Evolutionary conservation across 2,888 invertebrate genomes (phyloP).

Genomic region (Ornithoptera alexandrae): DNA sequence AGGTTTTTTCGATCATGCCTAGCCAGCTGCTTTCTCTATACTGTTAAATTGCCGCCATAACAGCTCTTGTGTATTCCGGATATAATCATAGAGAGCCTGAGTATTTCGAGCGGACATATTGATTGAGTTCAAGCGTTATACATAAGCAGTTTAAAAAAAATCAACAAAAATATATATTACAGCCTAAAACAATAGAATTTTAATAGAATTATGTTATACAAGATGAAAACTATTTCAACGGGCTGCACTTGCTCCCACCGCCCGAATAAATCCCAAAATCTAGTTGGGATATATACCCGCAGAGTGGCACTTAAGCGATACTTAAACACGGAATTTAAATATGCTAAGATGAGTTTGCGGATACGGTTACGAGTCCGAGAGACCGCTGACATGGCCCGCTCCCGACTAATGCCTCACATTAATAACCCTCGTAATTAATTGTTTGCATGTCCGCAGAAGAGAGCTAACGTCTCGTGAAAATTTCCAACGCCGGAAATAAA

Average conservation of each 20-base stretch:
- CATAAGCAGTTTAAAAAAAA: too few relatives aligned
- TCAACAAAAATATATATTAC: too few relatives aligned
- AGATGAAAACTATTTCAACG: slow-evolving; percentile 2
- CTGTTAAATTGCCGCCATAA: too few relatives aligned
- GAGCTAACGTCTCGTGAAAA: slow-evolving; percentile 61
- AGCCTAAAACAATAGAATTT: too few relatives aligned
- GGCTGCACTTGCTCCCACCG: slow-evolving; percentile 6
- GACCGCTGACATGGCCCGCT: slow-evolving; percentile 64
- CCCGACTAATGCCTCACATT: slow-evolving; percentile 76
- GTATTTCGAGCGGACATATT: too few relatives aligned
- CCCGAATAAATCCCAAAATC: slow-evolving; percentile 27
- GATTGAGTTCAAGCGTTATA: too few relatives aligned
- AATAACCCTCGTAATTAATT: slow-evolving; percentile 79
- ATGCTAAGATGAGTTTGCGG: slow-evolving; percentile 30
- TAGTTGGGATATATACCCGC: slow-evolving; percentile 25
- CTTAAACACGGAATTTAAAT: slow-evolving; percentile 30
- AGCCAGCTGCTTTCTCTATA: too few relatives aligned
- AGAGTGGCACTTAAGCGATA: slow-evolving; percentile 29
- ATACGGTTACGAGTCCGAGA: slow-evolving; percentile 28
- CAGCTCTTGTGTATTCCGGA: too few relatives aligned
- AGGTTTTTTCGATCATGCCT: too few relatives aligned
- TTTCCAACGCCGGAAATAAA: slow-evolving; percentile 63
- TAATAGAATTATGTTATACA: neutral
- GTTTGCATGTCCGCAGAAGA: slow-evolving; percentile 76
- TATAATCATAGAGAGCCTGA: too few relatives aligned